Base-by-base conservation (phyloP, 2,888 invertebrate genomes). In the Chalcis sispes region DNA sequence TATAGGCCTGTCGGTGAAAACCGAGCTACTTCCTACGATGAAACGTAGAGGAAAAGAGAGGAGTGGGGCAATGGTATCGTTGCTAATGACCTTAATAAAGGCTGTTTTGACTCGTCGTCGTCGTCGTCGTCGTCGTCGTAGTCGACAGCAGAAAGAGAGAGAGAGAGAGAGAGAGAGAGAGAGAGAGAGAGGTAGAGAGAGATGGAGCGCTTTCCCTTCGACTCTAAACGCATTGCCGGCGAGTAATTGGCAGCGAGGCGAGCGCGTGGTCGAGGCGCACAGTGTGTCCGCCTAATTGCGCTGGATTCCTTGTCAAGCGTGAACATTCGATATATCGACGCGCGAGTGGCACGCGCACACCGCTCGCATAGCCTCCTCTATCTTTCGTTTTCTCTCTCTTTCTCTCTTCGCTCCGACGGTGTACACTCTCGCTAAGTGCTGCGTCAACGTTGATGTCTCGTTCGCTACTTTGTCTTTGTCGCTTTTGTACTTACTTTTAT, bases 11-110 rank as follows among this genome's bases (percentile, higher is more conserved):
- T 7, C 10, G 10, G 5, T 10, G 10, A 36, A 36, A 36, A 7
- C 10, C 36, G 36, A 36, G n/a, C n/a, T n/a, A n/a, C n/a, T n/a
- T n/a, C n/a, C n/a, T n/a, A n/a, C n/a, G n/a, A n/a, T n/a, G n/a
- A n/a, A n/a, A n/a, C n/a, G n/a, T n/a, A n/a, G n/a, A n/a, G n/a
- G n/a, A n/a, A n/a, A n/a, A n/a, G n/a, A n/a, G n/a, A n/a, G n/a
- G n/a, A n/a, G n/a, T n/a, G n/a, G n/a, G n/a, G 36, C 36, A 36
- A 3, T 5, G 18, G 4, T n/a, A 62, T 0, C 40, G 25, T 20
- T 80, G 79, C 80, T 85, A 85, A 85, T 83, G 80, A 81, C 80
- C 82, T 80, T 85, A 84, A 85, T 84, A 83, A 67, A 83, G 82
- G 80, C 80, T 82, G 82, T 83, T 84, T 82, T 81, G 83, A 84